Evolutionary conservation across 2,888 invertebrate species (phyloP).

Genomic region (Clostera curtula): DNA sequence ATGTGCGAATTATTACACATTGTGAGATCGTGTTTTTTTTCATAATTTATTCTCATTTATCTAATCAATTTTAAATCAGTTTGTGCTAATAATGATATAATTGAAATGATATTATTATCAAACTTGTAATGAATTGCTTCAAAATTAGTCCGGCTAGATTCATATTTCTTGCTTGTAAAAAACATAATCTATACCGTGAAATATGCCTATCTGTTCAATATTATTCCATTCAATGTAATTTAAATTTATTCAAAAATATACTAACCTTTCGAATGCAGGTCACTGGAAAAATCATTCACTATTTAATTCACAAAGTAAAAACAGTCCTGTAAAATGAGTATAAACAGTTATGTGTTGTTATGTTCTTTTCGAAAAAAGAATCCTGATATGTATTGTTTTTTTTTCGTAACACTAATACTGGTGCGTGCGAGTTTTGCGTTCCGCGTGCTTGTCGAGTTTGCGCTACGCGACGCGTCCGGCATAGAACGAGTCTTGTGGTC

Average conservation of each 20-base stretch:
- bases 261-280: constrained; percentile 45
- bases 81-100: too few species aligned
- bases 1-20: constrained; percentile 10
- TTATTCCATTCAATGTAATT: constrained; percentile 10
- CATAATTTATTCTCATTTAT: too few species aligned
- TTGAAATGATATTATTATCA: too few species aligned
- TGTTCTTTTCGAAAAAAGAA: constrained; percentile 10
- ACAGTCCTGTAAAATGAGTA: constrained; percentile 11
- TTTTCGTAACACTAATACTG: constrained; percentile 21
- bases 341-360: constrained; percentile 6
- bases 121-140: too few species aligned
- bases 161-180: too few species aligned
- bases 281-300: constrained; percentile 48
- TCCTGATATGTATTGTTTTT: constrained; percentile 14
- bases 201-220: constrained; percentile 3
- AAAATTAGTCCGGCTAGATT: too few species aligned
- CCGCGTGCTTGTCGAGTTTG: constrained; percentile 41
- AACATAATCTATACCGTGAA: too few species aligned
- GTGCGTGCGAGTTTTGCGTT: constrained; percentile 27
- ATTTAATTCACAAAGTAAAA: constrained; percentile 37
- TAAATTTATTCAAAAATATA: constrained; percentile 31
- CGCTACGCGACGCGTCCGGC: constrained; percentile 40
- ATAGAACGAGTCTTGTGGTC: constrained; percentile 44
- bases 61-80: too few species aligned
- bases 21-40: too few species aligned